A percentile compares a stretch with the other conserved stretches of the same genome.
These are phyloP conservation scores for Hyposmocoma kahamanoa DNA, from an alignment of 1,140 invertebrate species.

Conservation along the genomic window DNA sequence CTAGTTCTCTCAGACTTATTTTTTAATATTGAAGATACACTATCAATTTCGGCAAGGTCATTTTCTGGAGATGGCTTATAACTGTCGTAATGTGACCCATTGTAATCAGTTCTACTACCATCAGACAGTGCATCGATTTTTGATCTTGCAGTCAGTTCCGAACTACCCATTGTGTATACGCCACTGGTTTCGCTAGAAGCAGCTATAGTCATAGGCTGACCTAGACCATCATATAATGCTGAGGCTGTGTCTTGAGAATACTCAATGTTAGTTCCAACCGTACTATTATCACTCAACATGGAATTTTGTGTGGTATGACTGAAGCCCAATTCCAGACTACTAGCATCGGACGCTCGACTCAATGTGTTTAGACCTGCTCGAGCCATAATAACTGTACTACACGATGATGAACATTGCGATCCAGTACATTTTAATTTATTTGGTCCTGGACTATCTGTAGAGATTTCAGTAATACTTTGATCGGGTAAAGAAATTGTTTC, in stretches of 20 bases:
- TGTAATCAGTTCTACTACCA: slow-evolving; percentile 53
- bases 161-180: slow-evolving; percentile 84
- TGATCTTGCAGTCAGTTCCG: slow-evolving; percentile 74
- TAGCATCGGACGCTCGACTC: slow-evolving; percentile 79
- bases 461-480: slow-evolving; percentile 40
- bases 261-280: slow-evolving; percentile 70
- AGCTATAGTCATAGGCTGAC: slow-evolving; percentile 62
- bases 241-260: slow-evolving; percentile 73
- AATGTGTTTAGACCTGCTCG: slow-evolving; percentile 73
- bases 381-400: slow-evolving; percentile 86
- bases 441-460: slow-evolving; percentile 49
- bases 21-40: slow-evolving; percentile 63
- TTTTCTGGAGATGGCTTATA: slow-evolving; percentile 66
- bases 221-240: slow-evolving; percentile 59
- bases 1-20: slow-evolving; percentile 51
- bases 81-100: slow-evolving; percentile 71
- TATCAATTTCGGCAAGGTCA: slow-evolving; percentile 64
- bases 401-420: slow-evolving; percentile 87
- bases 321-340: slow-evolving; percentile 85
- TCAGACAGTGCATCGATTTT: slow-evolving; percentile 53
- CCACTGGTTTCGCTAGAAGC: slow-evolving; percentile 84
- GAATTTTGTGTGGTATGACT: slow-evolving; percentile 90
- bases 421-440: slow-evolving; percentile 73
- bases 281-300: slow-evolving; percentile 78
- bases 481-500: slow-evolving; percentile 48